Evolutionary conservation across 2,113 vertebrate species (phyloP), one percentile per base, ranked within the genome.

Genomic region (Mustela lutreola): DNA sequence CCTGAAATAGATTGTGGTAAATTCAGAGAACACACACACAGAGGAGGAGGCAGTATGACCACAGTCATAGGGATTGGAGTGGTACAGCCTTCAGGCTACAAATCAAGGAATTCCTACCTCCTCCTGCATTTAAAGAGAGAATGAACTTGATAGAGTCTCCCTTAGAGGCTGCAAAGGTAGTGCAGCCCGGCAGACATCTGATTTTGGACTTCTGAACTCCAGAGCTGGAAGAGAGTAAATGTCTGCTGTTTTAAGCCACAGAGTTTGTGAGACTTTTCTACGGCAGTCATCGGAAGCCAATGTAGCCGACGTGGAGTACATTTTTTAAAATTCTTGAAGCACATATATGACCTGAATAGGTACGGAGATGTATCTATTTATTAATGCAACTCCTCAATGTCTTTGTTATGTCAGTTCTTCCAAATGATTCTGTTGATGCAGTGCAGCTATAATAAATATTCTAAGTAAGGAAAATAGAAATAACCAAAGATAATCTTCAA

Each of bases 51-150:
- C 0, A 2, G 42, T 11, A 39, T 65, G 36, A 2, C 71, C 39
- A 1, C 3, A 10, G 12, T 36, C n/a, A 14, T 19, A n/a, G 5
- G 12, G 7, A 36, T 1, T 67, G 67, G 31, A 42, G 45, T 1
- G 15, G 7, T 33, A 0, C 7, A 11, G 18, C 10, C 53, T 12
- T 12, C 36, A 19, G 56, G 16, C 45, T 14, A 60, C 81, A 89
- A 53, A 62, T 33, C 73, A 78, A 73, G 53, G 70, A 26, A 53
- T 36, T 45, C 60, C 50, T 36, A 11, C 42, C 22, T 14, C 70
- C 39, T 67, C 62, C 45, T 28, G 18, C 53, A 36, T 39, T n/a
- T 4, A n/a, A 4, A 76, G 14, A 82, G 3, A 9, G 19, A 62
- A 19, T 3, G 11, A 31, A 60, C 19, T 76, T 45, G 14, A 42